A percentile compares a stretch with the other conserved stretches of the same genome.
phyloP scores from a whole-genome alignment of 2,113 vertebrate genomes.

The Haplochromis vanheusdeni region DNA sequence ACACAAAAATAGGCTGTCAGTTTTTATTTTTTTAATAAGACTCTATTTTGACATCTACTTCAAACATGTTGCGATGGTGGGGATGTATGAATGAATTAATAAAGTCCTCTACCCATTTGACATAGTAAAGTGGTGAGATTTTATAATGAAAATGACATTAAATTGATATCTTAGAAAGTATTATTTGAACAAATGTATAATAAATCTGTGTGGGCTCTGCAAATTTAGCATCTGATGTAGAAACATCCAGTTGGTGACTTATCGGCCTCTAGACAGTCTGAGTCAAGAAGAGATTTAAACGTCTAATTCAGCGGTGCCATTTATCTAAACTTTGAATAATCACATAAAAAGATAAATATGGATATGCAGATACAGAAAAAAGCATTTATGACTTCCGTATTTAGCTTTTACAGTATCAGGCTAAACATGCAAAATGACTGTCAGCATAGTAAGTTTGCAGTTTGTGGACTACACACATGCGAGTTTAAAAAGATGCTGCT shows the following conservation, averaged over 20 bases:
- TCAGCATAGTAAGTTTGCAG: not conserved
- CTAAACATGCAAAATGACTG: not conserved
- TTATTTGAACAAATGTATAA: not conserved
- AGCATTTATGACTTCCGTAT: not conserved
- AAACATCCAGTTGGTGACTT: not conserved
- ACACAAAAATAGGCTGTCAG: not conserved
- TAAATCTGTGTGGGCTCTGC: not conserved
- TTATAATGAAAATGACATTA: not conserved
- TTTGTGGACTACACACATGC: not conserved
- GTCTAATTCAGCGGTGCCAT: not conserved
- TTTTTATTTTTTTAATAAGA: not conserved
- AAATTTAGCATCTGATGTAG: not conserved
- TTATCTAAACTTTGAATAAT: not conserved
- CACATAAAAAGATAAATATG: not conserved
- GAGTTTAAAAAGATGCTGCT: not conserved
- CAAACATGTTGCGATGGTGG: not conserved
- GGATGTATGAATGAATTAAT: not conserved
- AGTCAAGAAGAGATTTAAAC: not conserved
- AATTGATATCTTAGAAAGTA: not conserved
- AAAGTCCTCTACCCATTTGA: not conserved
- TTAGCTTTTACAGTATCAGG: not conserved
- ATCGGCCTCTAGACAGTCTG: not conserved
- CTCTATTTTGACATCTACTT: not conserved
- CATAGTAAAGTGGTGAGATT: not conserved
- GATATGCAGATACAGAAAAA: not conserved